Evolutionary conservation across 2,797 vertebrate genomes (phyloP).

Genomic region (Thripadectes ignobilis): DNA sequence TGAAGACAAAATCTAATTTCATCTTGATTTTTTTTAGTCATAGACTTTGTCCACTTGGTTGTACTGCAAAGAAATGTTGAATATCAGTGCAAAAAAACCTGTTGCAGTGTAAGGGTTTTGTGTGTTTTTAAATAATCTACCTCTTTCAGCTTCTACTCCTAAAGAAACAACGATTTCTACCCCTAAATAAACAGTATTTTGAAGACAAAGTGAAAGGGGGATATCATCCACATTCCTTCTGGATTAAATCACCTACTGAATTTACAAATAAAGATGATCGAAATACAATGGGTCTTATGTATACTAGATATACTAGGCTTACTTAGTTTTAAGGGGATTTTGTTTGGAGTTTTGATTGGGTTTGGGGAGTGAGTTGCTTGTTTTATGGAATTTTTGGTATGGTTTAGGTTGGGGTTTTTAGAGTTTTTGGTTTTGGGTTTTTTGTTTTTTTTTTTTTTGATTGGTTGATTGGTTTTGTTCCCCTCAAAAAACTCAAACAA

Average conservation of each 20-base stretch:
- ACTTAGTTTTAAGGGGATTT: accelerated
- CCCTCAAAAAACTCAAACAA: too few species aligned
- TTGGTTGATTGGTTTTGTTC: background rate
- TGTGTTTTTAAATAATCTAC: background rate
- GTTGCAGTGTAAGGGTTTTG: background rate
- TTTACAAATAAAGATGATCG: background rate
- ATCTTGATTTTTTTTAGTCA: background rate
- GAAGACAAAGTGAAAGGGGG: background rate
- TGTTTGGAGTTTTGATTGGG: background rate
- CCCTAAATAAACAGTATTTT: background rate
- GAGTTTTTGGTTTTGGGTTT: background rate
- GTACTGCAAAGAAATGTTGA: background rate
- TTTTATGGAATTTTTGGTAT: too few species aligned
- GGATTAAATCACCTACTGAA: background rate
- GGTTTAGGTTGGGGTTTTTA: background rate
- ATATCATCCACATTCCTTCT: background rate
- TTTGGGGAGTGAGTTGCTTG: background rate
- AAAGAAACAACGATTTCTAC: background rate
- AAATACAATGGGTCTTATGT: background rate
- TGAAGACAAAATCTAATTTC: background rate
- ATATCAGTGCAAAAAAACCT: background rate
- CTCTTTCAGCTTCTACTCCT: background rate
- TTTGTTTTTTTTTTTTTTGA: background rate
- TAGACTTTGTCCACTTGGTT: background rate
- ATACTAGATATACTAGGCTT: background rate